phyloP scores from a whole-genome alignment of 1,140 invertebrate species.

The Lerema accius region DNA sequence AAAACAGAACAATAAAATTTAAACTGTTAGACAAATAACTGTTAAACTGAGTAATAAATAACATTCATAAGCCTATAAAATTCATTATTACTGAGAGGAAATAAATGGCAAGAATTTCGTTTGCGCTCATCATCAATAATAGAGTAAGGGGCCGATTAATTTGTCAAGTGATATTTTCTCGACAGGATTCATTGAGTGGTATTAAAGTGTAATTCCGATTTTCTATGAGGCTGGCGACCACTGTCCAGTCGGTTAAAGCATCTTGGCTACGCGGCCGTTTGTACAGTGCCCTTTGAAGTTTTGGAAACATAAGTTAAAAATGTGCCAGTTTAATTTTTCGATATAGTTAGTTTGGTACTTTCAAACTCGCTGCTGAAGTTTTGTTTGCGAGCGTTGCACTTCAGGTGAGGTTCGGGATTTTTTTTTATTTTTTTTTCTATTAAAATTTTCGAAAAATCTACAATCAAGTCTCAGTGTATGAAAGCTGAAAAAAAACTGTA shows the following conservation, averaged over 20 bases:
- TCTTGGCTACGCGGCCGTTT: constrained; percentile 39
- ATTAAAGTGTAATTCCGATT: constrained; percentile 49
- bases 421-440: too few relatives aligned
- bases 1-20: background rate
- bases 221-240: constrained; percentile 41
- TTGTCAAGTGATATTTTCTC: constrained; percentile 43
- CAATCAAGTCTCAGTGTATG: too few relatives aligned
- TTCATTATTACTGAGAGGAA: constrained; percentile 25
- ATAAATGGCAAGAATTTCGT: constrained; percentile 28
- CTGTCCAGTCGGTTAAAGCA: constrained; percentile 64
- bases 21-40: constrained; percentile 15
- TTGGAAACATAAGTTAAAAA: constrained; percentile 15
- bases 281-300: constrained; percentile 19
- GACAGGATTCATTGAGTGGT: constrained; percentile 43
- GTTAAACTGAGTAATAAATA: constrained; percentile 21
- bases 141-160: constrained; percentile 32
- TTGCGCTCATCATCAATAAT: constrained; percentile 34
- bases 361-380: background rate
- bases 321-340: constrained; percentile 14
- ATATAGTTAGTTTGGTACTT: constrained; percentile 12
- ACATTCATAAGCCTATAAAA: constrained; percentile 33
- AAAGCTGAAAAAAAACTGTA: too few relatives aligned
- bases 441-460: too few relatives aligned
- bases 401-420: background rate
- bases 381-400: background rate